These are phyloP conservation scores for Ictalurus furcatus DNA, from an alignment of 2,113 vertebrate genomes.

Conservation along the genomic window DNA sequence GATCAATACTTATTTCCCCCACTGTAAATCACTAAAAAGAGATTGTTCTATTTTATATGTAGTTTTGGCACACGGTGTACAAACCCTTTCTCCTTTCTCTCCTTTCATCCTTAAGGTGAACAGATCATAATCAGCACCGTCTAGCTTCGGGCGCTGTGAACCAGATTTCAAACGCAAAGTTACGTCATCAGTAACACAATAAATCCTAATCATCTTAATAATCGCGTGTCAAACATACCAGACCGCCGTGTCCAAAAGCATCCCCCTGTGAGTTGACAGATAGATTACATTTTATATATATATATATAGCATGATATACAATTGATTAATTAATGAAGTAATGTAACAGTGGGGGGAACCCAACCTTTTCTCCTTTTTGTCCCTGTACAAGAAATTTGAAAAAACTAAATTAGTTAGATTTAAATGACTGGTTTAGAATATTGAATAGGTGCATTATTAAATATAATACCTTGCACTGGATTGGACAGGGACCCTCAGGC, in stretches of 20 bases:
- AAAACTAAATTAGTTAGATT: not conserved
- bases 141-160: conserved; percentile 66
- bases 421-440: not conserved
- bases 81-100: conserved; percentile 83
- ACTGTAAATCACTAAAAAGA: not conserved
- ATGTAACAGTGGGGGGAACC: not conserved
- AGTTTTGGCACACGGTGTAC: conserved; percentile 31
- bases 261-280: conserved; percentile 56
- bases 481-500: conserved; percentile 71
- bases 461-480: conserved; percentile 66
- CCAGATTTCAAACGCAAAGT: conserved; percentile 39
- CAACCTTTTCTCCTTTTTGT: conserved; percentile 80
- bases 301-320: not conserved
- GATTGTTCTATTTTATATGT: not conserved
- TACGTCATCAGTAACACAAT: not conserved
- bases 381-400: conserved; percentile 64
- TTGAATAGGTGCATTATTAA: not conserved
- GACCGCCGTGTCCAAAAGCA: conserved; percentile 66
- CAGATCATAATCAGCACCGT: conserved; percentile 65
- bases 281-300: not conserved
- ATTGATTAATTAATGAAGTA: not conserved
- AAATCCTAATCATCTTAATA: conserved; percentile 5
- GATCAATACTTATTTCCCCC: too few species aligned
- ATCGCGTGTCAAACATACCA: conserved; percentile 64
- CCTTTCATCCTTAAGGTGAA: conserved; percentile 77